Evolutionary conservation across 2,888 invertebrate species (phyloP).

Genomic region (Chaitophorus viminalis): DNA sequence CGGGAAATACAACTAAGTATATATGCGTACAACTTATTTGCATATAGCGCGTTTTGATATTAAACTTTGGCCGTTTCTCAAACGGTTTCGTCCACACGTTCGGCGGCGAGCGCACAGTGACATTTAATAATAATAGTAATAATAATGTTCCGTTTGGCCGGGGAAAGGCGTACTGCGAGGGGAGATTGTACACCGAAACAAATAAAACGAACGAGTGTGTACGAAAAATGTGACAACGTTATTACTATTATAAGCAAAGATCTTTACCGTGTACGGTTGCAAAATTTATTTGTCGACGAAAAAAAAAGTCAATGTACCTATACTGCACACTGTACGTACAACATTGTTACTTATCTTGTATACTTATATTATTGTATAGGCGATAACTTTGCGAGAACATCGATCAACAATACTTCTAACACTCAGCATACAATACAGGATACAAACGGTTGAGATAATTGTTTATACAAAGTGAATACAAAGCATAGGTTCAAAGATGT

Average conservation of each 20-base stretch:
- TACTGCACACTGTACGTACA: too few species aligned
- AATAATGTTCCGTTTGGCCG: background rate
- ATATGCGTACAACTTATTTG: background rate
- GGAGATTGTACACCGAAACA: background rate
- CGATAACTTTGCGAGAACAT: too few species aligned
- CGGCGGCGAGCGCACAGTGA: background rate
- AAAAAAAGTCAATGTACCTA: too few species aligned
- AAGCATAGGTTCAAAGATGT: too few species aligned
- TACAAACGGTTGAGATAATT: too few species aligned
- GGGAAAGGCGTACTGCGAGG: background rate
- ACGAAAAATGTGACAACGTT: background rate
- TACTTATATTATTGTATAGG: too few species aligned
- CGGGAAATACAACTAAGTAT: background rate
- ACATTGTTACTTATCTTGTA: too few species aligned
- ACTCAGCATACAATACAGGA: too few species aligned
- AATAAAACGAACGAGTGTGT: background rate
- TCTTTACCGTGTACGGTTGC: too few species aligned
- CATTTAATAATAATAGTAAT: background rate
- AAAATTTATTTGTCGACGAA: too few species aligned
- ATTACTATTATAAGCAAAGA: background rate
- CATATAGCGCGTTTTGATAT: background rate
- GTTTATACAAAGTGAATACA: too few species aligned
- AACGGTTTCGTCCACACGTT: background rate
- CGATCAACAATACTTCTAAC: too few species aligned
- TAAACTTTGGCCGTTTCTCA: background rate